phyloP scores from a whole-genome alignment of 2,113 vertebrate genomes.

The Electrona antarctica region DNA sequence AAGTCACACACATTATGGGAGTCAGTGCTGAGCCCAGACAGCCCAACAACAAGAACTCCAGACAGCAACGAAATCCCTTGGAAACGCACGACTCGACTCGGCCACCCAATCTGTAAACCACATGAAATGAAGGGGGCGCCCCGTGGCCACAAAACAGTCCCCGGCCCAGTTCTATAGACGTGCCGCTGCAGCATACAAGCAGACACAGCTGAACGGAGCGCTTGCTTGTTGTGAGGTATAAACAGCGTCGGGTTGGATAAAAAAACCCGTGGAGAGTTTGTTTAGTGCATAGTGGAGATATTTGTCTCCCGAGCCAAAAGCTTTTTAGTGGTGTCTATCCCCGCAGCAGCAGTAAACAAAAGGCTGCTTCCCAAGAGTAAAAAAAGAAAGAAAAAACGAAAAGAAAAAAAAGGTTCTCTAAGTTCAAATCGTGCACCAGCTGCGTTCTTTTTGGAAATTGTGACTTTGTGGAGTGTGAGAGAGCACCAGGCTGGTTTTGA shows the following conservation, averaged over 20 bases:
- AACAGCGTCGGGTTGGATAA: constrained; percentile 48
- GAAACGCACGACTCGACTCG: not conserved
- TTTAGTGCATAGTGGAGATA: constrained; percentile 65
- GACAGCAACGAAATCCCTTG: constrained; percentile 28
- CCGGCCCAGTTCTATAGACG: constrained; percentile 15
- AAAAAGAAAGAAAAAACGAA: not conserved
- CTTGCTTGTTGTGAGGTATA: constrained; percentile 49
- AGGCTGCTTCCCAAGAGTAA: constrained; percentile 43
- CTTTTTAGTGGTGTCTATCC: constrained; percentile 47
- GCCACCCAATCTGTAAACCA: constrained; percentile 52
- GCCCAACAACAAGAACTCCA: not conserved
- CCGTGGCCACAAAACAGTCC: constrained; percentile 22
- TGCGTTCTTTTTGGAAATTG: constrained; percentile 34
- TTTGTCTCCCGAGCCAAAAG: constrained; percentile 56
- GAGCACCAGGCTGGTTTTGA: constrained; percentile 21
- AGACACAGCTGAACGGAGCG: constrained; percentile 28
- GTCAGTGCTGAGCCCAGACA: constrained; percentile 3
- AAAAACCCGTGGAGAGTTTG: constrained; percentile 45
- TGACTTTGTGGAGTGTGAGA: constrained; percentile 31
- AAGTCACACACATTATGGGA: not conserved
- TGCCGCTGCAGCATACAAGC: constrained; percentile 4
- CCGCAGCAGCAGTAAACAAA: constrained; percentile 58
- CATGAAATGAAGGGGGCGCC: not conserved
- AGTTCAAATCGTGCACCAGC: constrained; percentile 37
- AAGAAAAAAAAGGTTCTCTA: constrained; percentile 12